Percentiles rank a stretch among this genome's conserved stretches.
These are phyloP conservation scores for Sorex araneus DNA, from an alignment of 2,113 vertebrate genomes.

Conservation along the genomic window DNA sequence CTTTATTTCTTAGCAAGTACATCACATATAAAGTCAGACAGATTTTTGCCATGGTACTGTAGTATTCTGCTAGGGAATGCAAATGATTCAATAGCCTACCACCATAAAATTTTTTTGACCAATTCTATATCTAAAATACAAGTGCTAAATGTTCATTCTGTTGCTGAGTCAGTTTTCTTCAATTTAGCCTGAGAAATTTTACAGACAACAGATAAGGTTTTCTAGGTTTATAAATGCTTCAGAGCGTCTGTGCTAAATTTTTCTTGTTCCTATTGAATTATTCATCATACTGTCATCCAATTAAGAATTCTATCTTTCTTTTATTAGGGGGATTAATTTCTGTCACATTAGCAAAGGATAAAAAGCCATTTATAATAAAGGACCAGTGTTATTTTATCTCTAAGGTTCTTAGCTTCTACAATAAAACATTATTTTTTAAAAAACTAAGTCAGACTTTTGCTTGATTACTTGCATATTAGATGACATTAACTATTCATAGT, in stretches of 20 bases:
- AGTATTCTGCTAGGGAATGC: conserved; percentile 58
- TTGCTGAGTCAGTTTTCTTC: conserved; percentile 50
- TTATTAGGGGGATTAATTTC: conserved; percentile 45
- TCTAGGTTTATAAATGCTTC: conserved; percentile 48
- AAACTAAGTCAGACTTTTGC: background rate
- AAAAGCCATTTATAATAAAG: conserved; percentile 41
- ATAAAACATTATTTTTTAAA: background rate
- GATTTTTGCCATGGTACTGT: conserved; percentile 38
- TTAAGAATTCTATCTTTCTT: conserved; percentile 65
- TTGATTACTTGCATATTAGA: background rate
- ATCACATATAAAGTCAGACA: conserved; percentile 53
- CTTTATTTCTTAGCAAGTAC: conserved; percentile 27
- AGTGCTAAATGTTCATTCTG: conserved; percentile 47
- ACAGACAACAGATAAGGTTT: conserved; percentile 57
- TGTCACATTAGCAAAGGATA: conserved; percentile 27
- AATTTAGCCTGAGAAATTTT: conserved; percentile 69
- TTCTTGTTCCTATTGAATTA: conserved; percentile 64
- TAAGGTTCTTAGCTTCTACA: background rate
- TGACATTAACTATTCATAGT: background rate
- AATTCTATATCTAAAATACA: conserved; percentile 51
- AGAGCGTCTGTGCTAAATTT: background rate
- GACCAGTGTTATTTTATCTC: background rate
- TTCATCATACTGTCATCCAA: conserved; percentile 57
- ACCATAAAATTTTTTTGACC: conserved; percentile 57
- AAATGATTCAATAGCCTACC: conserved; percentile 58